Percentiles rank a stretch among this genome's conserved stretches.
These are phyloP conservation scores for Pangasianodon gigas DNA, from an alignment of 2,113 vertebrate species.

Conservation along the genomic window DNA sequence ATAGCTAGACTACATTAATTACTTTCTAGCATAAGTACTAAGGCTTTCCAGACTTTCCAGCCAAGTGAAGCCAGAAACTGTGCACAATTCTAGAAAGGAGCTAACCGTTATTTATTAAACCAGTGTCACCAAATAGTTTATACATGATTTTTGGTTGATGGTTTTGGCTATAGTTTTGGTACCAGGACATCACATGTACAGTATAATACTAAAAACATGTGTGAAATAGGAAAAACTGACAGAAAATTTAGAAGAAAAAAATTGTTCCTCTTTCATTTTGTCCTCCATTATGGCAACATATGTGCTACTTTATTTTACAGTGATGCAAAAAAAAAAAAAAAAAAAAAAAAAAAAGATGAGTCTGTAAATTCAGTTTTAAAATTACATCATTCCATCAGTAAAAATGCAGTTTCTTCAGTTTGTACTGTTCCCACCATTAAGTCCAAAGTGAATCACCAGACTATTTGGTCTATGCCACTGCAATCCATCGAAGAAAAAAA, in stretches of 20 bases:
- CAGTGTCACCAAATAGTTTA: neutral
- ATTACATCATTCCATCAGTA: neutral
- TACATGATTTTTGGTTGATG: neutral
- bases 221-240: neutral
- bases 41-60: neutral
- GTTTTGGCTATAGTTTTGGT: neutral
- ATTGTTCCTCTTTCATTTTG: neutral
- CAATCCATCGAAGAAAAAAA: neutral
- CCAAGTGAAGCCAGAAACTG: neutral
- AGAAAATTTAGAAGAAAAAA: neutral
- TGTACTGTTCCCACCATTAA: neutral
- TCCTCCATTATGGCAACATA: too few species aligned
- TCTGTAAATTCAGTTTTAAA: neutral
- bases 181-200: neutral
- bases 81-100: neutral
- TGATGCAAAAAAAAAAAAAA: neutral
- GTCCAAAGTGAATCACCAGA: slow-evolving; percentile 2
- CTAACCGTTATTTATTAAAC: neutral
- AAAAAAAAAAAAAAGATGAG: neutral
- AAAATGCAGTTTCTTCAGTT: neutral
- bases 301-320: neutral
- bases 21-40: neutral
- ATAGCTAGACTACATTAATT: neutral
- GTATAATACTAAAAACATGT: neutral
- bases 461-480: neutral